Evolutionary conservation across 2,797 vertebrate species (phyloP).

Genomic region (Ataeniobius toweri): DNA sequence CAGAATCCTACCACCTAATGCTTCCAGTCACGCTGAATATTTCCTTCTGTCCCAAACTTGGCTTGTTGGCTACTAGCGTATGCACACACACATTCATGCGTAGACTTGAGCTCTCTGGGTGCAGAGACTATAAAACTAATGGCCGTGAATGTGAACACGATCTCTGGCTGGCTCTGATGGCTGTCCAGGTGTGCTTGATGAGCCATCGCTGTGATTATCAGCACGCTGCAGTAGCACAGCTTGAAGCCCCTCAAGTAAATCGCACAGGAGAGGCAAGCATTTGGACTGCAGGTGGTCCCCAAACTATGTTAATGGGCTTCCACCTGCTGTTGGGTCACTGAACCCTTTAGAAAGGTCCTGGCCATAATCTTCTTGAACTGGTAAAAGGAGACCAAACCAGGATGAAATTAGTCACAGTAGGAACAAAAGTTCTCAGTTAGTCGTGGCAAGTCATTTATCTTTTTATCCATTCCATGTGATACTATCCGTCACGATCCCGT

Average conservation of each 20-base stretch:
- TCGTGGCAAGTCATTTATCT: slow-evolving; percentile 62
- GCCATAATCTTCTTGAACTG: slow-evolving; percentile 43
- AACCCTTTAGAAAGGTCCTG: slow-evolving; percentile 62
- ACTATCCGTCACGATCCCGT: not conserved
- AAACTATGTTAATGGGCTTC: slow-evolving; percentile 74
- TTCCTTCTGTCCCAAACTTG: slow-evolving; percentile 44
- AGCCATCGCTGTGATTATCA: slow-evolving; percentile 80
- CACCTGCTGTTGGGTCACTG: slow-evolving; percentile 76
- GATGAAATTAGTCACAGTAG: slow-evolving; percentile 61
- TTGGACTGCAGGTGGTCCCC: slow-evolving; percentile 76
- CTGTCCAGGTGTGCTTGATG: slow-evolving; percentile 80
- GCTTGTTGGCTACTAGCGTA: slow-evolving; percentile 23
- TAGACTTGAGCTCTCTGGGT: slow-evolving; percentile 44
- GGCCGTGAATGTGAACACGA: slow-evolving; percentile 76
- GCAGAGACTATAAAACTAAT: slow-evolving; percentile 73
- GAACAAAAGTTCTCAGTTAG: slow-evolving; percentile 49
- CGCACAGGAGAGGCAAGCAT: slow-evolving; percentile 64
- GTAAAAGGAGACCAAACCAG: slow-evolving; percentile 28
- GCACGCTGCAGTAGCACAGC: slow-evolving; percentile 73
- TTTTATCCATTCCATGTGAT: slow-evolving; percentile 31
- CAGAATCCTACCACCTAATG: slow-evolving; percentile 30
- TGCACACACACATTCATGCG: not conserved
- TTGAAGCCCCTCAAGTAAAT: slow-evolving; percentile 75
- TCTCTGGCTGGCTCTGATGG: slow-evolving; percentile 61
- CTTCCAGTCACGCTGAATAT: slow-evolving; percentile 51